Evolutionary conservation across 2,888 invertebrate genomes (phyloP).

Genomic region (Villa cingulata): DNA sequence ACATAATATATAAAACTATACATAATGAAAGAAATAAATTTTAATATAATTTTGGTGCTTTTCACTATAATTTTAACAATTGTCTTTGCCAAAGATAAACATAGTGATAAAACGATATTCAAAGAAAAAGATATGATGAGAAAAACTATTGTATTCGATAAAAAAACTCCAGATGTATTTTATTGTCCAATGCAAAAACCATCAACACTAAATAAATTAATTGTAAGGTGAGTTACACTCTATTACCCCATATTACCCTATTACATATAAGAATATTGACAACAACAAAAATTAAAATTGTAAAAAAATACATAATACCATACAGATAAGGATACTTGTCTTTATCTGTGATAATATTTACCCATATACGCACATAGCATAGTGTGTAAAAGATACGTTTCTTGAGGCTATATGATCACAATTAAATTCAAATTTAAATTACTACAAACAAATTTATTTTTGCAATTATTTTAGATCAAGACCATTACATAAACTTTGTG

Average conservation of each 20-base stretch:
- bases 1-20: no score
- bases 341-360: no score
- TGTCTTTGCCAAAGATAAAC: constrained; percentile 12
- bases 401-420: no score
- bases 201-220: constrained; percentile 58
- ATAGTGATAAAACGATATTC: constrained; percentile 23
- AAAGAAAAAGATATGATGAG: constrained; percentile 57
- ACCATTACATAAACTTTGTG: constrained; percentile 57
- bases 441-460: no score
- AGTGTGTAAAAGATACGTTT: no score
- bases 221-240: constrained; percentile 42
- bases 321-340: no score
- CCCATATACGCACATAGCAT: no score
- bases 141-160: constrained; percentile 65
- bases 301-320: no score
- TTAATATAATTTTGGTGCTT: not conserved
- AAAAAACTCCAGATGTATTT: constrained; percentile 64
- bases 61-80: not conserved
- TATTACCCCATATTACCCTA: no score
- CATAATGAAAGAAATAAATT: not conserved
- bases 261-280: no score
- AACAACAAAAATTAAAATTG: no score
- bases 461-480: constrained; percentile 44
- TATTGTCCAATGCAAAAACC: constrained; percentile 67
- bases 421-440: no score